Evolutionary conservation across 2,888 invertebrate genomes (phyloP).

Genomic region (Machimus atricapillus): DNA sequence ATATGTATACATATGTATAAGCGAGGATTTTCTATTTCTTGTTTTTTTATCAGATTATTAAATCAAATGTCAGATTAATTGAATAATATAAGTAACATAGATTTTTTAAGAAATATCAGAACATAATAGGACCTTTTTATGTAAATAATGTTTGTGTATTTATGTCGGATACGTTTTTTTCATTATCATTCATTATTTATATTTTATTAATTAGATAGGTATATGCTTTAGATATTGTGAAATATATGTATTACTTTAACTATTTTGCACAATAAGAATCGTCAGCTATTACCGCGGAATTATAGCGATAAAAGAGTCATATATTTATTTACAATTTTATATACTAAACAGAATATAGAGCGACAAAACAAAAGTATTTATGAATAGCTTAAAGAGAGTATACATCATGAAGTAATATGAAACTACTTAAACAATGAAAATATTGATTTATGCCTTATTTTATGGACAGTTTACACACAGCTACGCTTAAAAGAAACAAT

Average conservation of each 20-base stretch:
- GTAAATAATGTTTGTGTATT: no score
- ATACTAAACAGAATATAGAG: neutral
- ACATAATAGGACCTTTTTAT: no score
- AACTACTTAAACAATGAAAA: neutral
- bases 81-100: no score
- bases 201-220: neutral
- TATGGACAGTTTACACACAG: constrained; percentile 6
- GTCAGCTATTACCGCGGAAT: neutral
- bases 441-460: neutral
- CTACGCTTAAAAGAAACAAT: neutral
- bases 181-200: no score
- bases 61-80: no score
- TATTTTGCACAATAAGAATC: neutral
- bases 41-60: no score
- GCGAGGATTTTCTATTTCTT: no score
- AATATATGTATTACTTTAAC: neutral
- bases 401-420: neutral
- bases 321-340: neutral
- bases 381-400: neutral
- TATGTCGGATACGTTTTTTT: no score
- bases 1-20: no score
- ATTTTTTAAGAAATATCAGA: no score
- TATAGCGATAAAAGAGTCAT: neutral
- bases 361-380: neutral
- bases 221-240: neutral